Evolutionary conservation across 2,888 invertebrate species (phyloP), one percentile per base, ranked within the genome.

Genomic region (Caenorhabditis uteleia): DNA sequence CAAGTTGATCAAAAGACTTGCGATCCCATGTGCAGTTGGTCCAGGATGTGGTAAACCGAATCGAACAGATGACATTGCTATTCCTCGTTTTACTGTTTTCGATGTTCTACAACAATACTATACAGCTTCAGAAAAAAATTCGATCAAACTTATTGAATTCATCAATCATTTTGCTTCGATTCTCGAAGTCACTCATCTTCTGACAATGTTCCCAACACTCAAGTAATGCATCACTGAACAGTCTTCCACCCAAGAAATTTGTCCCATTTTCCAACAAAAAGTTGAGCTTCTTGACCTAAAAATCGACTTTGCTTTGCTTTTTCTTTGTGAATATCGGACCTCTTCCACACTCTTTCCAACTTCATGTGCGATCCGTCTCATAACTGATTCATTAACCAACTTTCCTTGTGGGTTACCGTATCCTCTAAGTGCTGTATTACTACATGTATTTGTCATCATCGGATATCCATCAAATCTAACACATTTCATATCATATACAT

Each of bases 331-430:
- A 7, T 26, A 44, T 21, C 23, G 14, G 0, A 93, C 88, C 83
- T 90, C 88, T 12, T 88, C 84, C 8, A 88, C 85, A 71, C 89
- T 88, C 70, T 89, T 88, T 0, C 88, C 87, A 21, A 92, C 85
- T 74, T 87, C 88, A 29, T 87, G 86, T 1, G 93, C 91, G 14
- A 93, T 87, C 67, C 90, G 89, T 60, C 90, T 87, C 29, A 91
- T 87, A 70, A 91, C 89, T 70, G 87, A 88, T 84, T 94, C 94
- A 0, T 88, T 90, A 1, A 89, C 88, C 81, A 91, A 90, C 91
- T 92, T 91, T 18, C 90, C 91, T 83, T 93, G 93, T 0, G 93
- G 93, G 0, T 89, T 91, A 14, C 93, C 93, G 80, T 93, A 93
- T 2, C 93, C 93, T 77, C 95, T 53, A 27, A 57, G 67, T 0